These are phyloP conservation scores for Xenopus borealis DNA, from an alignment of 2,113 vertebrate genomes.

Conservation along the genomic window DNA sequence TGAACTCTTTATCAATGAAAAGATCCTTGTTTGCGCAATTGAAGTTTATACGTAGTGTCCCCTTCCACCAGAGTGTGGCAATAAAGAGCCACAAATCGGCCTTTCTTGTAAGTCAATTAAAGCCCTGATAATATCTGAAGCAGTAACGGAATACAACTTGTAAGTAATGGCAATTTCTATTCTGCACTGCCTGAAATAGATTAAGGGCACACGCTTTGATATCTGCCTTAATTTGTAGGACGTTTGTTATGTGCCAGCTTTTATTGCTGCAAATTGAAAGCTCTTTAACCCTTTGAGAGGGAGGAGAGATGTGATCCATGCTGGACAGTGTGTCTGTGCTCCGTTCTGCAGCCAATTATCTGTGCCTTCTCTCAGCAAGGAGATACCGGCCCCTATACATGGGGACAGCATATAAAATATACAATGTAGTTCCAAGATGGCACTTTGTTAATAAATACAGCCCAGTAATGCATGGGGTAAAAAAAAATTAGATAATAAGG, in stretches of 20 bases:
- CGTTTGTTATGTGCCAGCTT: background rate
- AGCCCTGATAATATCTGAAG: conserved; percentile 3
- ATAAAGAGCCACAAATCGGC: background rate
- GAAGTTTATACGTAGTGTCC: background rate
- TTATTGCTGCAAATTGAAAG: conserved; percentile 1
- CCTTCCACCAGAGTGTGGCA: conserved; percentile 4
- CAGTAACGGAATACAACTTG: background rate
- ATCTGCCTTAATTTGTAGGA: conserved; percentile 1
- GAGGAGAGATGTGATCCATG: background rate
- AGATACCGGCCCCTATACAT: background rate
- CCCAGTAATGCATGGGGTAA: no score
- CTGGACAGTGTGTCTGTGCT: background rate
- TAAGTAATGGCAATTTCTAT: background rate
- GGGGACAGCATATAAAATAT: no score
- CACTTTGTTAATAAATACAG: no score
- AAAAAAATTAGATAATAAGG: no score
- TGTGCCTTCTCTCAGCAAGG: background rate
- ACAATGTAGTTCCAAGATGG: no score
- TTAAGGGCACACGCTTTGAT: background rate
- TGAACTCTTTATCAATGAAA: no score
- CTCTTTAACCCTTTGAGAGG: background rate
- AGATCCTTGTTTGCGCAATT: no score
- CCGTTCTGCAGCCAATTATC: background rate
- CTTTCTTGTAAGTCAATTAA: background rate
- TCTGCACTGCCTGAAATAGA: background rate